Evolutionary conservation across 2,888 invertebrate genomes (phyloP).

Genomic region (Myathropa florea): DNA sequence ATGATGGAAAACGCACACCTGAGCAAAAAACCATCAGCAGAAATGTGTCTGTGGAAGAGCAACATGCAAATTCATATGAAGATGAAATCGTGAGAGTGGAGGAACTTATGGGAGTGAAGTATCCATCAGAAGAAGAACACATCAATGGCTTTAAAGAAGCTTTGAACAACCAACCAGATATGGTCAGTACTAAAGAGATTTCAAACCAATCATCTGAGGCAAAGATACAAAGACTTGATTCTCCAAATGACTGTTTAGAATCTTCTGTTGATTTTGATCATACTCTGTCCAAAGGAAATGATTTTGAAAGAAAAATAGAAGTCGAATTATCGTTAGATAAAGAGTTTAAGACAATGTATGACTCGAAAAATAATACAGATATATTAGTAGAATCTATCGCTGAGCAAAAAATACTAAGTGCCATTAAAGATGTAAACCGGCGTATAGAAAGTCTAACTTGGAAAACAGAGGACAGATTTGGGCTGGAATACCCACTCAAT

Average conservation of each 20-base stretch:
- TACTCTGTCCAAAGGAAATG: neutral
- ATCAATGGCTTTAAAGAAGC: neutral
- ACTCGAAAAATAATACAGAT: neutral
- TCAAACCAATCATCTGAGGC: conserved; percentile 23
- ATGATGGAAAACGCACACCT: neutral
- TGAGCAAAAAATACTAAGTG: conserved; percentile 75
- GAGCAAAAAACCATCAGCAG: neutral
- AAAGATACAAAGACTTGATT: conserved; percentile 10
- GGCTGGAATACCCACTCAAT: conserved; percentile 82
- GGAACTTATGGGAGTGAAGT: neutral
- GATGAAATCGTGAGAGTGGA: neutral
- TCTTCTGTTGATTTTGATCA: neutral
- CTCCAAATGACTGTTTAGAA: neutral
- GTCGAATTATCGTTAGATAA: neutral
- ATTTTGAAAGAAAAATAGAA: neutral
- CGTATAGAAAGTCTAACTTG: conserved; percentile 75
- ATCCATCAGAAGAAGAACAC: neutral
- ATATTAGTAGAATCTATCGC: neutral
- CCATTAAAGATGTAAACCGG: conserved; percentile 77
- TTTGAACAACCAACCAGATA: neutral
- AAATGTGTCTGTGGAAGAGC: neutral
- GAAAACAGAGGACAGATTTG: conserved; percentile 72
- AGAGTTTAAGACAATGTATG: neutral
- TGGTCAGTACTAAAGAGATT: neutral
- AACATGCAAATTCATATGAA: neutral